phyloP scores from a whole-genome alignment of 2,888 invertebrate genomes.

The Gonocerus acuteangulatus region DNA sequence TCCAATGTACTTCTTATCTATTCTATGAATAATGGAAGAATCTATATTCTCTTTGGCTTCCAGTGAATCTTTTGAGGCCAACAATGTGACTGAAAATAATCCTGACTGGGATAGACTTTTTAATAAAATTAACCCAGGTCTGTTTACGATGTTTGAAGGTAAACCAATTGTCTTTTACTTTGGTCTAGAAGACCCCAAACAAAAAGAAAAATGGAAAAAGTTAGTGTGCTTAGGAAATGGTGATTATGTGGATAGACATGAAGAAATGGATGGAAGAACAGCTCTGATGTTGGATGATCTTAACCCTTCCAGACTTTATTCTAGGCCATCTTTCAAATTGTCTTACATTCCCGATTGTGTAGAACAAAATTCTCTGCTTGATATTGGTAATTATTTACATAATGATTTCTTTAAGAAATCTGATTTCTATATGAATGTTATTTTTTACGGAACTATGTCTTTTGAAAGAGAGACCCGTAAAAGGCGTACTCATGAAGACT shows the following conservation, averaged over 20 bases:
- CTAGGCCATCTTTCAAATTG: conserved; percentile 3
- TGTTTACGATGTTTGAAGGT: not conserved
- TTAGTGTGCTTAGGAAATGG: not conserved
- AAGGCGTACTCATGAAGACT: not conserved
- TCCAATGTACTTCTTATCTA: too few relatives aligned
- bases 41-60: too few relatives aligned
- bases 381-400: conserved; percentile 11
- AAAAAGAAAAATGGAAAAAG: conserved; percentile 10
- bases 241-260: not conserved
- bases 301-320: not conserved
- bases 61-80: too few relatives aligned
- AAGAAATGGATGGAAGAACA: not conserved
- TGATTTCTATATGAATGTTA: conserved; percentile 8
- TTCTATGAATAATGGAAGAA: too few relatives aligned
- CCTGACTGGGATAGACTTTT: not conserved
- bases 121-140: not conserved
- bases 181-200: not conserved
- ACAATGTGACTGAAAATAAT: too few relatives aligned
- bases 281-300: conserved; percentile 6
- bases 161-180: conserved; percentile 3
- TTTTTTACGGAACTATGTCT: not conserved
- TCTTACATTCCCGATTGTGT: conserved; percentile 4
- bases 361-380: not conserved
- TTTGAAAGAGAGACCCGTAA: not conserved
- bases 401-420: not conserved